phyloP scores from a whole-genome alignment of 1,140 invertebrate genomes.

The Chlorops oryzae region DNA sequence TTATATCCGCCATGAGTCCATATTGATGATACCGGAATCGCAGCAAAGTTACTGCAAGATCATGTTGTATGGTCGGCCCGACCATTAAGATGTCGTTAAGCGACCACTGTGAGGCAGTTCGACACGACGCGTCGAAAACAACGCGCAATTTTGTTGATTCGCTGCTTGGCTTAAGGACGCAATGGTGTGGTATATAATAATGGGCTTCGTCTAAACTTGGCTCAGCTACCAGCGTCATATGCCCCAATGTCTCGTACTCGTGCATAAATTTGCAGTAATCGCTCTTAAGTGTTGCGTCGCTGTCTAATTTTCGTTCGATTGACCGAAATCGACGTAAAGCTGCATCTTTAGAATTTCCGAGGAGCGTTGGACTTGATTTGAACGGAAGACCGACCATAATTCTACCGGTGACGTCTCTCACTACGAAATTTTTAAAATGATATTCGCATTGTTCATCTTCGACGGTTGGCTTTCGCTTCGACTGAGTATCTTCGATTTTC shows the following conservation, averaged over 20 bases:
- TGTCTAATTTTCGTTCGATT: constrained; percentile 30
- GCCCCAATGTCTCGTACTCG: constrained; percentile 30
- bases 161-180: constrained; percentile 22
- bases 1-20: constrained; percentile 40
- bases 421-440: constrained; percentile 5
- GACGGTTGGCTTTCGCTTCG: no score
- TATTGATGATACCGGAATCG: constrained; percentile 40
- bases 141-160: constrained; percentile 28
- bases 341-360: constrained; percentile 29
- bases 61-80: constrained; percentile 44
- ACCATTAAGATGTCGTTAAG: constrained; percentile 40
- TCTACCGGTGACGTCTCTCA: constrained; percentile 7
- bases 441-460: constrained; percentile 19
- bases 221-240: constrained; percentile 21
- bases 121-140: constrained; percentile 26
- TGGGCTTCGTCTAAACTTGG: background rate
- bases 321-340: constrained; percentile 28
- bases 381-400: constrained; percentile 21
- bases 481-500: no score
- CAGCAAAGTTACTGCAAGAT: constrained; percentile 43
- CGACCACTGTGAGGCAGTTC: constrained; percentile 23
- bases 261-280: constrained; percentile 30
- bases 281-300: constrained; percentile 18
- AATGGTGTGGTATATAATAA: constrained; percentile 34
- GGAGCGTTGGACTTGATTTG: constrained; percentile 17